A percentile compares a stretch with the other conserved stretches of the same genome.
phyloP scores from a whole-genome alignment of 2,797 vertebrate species.

The Periophthalmus magnuspinnatus region DNA sequence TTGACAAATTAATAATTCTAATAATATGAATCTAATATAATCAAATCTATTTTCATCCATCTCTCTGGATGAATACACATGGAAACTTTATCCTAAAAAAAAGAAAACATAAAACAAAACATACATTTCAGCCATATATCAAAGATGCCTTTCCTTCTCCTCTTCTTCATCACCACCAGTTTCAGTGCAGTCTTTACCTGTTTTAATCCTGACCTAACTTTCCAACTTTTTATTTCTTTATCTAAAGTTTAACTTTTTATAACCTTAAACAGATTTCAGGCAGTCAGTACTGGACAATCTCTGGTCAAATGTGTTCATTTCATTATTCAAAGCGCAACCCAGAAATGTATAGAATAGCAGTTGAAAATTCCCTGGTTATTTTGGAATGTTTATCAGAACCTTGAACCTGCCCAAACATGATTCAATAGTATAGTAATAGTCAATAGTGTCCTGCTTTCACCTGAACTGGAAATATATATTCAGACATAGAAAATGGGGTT shows the following conservation, averaged over 20 bases:
- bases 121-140: neutral
- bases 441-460: slow-evolving; percentile 23
- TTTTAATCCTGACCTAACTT: no score
- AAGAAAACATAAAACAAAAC: no score
- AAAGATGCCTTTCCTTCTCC: neutral
- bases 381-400: slow-evolving; percentile 11
- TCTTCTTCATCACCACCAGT: no score
- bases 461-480: slow-evolving; percentile 13
- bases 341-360: neutral
- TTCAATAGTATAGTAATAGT: no score
- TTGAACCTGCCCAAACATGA: slow-evolving; percentile 25
- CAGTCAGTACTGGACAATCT: neutral
- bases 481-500: neutral
- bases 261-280: neutral
- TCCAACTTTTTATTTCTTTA: neutral
- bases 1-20: no score
- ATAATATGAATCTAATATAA: no score
- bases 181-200: no score
- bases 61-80: neutral
- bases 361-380: neutral
- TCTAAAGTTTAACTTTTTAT: neutral
- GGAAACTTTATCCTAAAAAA: no score
- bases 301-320: neutral
- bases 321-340: neutral
- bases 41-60: no score